Percentiles rank a stretch among this genome's conserved stretches.
phyloP scores from a whole-genome alignment of 2,888 invertebrate species.

The Tanypteryx hageni region DNA sequence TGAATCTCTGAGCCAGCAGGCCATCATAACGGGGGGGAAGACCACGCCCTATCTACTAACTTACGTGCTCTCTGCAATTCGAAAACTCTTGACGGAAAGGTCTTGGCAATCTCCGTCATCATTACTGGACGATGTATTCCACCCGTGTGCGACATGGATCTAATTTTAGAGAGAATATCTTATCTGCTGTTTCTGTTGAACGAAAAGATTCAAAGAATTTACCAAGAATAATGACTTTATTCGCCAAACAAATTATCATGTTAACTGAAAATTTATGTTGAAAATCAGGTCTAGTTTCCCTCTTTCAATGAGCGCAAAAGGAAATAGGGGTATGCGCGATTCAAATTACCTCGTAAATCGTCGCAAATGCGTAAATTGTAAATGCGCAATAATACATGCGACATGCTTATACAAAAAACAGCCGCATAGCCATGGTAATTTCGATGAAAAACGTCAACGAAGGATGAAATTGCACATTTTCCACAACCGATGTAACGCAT shows the following conservation, averaged over 20 bases:
- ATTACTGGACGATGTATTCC: not conserved
- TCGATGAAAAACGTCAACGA: not conserved
- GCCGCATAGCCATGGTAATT: not conserved
- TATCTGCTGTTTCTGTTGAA: no score
- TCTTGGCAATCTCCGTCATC: not conserved
- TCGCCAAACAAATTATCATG: not conserved
- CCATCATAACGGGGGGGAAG: not conserved
- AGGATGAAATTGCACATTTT: slow-evolving; percentile 18
- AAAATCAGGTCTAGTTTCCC: not conserved
- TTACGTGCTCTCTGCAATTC: not conserved
- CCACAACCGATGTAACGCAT: slow-evolving; percentile 10
- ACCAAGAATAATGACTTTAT: not conserved
- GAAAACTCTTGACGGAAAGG: not conserved
- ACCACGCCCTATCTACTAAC: not conserved
- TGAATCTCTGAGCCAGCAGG: not conserved
- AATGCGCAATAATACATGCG: not conserved
- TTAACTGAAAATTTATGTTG: not conserved
- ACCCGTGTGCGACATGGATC: not conserved
- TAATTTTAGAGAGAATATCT: no score
- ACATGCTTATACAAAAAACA: not conserved
- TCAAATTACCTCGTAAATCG: slow-evolving; percentile 24
- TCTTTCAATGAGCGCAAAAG: not conserved
- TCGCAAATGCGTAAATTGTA: not conserved
- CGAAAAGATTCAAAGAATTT: not conserved
- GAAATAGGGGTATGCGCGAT: not conserved